Percentiles rank a stretch among this genome's conserved stretches.
phyloP scores from a whole-genome alignment of 2,888 invertebrate species.

The Calliopum simillimum region DNA sequence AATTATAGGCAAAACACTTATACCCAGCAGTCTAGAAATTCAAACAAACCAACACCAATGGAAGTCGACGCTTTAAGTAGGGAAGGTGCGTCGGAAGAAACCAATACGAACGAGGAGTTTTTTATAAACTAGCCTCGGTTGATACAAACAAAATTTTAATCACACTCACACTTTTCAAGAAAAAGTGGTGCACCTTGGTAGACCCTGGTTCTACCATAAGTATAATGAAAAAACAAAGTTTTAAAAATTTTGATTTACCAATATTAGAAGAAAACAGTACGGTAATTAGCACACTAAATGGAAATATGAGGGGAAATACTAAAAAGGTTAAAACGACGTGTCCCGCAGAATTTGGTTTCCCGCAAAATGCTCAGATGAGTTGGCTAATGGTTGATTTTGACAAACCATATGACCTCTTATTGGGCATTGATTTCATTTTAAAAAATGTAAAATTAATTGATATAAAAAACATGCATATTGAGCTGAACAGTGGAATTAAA shows the following conservation, averaged over 20 bases:
- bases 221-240: conserved; percentile 35
- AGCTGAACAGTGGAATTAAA: conserved; percentile 32
- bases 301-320: conserved; percentile 21
- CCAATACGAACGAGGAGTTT: conserved; percentile 27
- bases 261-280: conserved; percentile 21
- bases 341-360: conserved; percentile 39
- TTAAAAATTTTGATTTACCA: neutral
- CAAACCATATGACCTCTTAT: conserved; percentile 40
- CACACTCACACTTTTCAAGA: conserved; percentile 23
- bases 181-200: conserved; percentile 19
- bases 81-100: neutral
- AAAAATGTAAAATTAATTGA: conserved; percentile 40
- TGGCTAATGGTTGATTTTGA: conserved; percentile 38
- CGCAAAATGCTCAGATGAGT: conserved; percentile 41
- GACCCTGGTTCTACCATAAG: conserved; percentile 41
- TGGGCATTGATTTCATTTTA: conserved; percentile 40
- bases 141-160: conserved; percentile 33
- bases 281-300: conserved; percentile 39
- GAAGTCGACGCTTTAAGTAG: neutral
- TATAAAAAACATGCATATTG: conserved; percentile 34
- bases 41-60: no score
- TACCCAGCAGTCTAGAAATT: no score
- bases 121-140: conserved; percentile 38
- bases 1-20: no score
- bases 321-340: conserved; percentile 42